Base-by-base conservation (phyloP, 2,113 vertebrate genomes). In the Epinephelus lanceolatus region DNA sequence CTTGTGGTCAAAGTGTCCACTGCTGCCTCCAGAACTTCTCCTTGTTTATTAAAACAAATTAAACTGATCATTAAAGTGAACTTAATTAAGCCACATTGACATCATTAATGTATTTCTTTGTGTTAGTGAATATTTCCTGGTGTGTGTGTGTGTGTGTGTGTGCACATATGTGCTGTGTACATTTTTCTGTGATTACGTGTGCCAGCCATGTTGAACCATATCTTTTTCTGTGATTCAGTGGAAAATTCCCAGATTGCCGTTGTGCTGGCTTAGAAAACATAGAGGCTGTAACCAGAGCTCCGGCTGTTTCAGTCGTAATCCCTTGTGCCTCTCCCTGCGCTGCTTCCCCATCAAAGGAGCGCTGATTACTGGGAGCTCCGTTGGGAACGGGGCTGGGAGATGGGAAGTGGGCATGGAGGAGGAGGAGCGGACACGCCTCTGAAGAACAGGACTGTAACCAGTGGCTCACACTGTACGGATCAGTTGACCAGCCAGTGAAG, bases 341-440 rank as follows among this genome's bases (percentile, higher is more conserved):
- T 87, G 86, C 86, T 86, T 88, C 89, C 86, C 78, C 89, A 91
- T 93, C 91, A 94, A 91, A 94, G 88, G 81, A 90, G 76, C 53
- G 19, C 90, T 93, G 91, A 93, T 93, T 94, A 89, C 91, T 89
- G 84, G 86, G 82, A 84, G 77, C 80, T 91, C 87, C 55, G 13
- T 80, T 89, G 92, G 90, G 91, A 93, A 81, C 52, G 13, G 37
- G 66, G 51, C 57, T 33, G 76, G 67, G 66, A 89, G 87, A 91
- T 89, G 86, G 85, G 88, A 92, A 88, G 76, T 88, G 68, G 81
- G 78, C 61, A 74, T 63, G 80, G 76, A 69, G 10, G 73, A 86
- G 71, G 80, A 57, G 53, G 89, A 84, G 68, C 13, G 57, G 18
- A 73, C 18, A 80, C 59, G 2, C 69, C 78, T 84, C 70, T 77